phyloP scores from a whole-genome alignment of 1,140 invertebrate species.

The Trichonephila clavata region DNA sequence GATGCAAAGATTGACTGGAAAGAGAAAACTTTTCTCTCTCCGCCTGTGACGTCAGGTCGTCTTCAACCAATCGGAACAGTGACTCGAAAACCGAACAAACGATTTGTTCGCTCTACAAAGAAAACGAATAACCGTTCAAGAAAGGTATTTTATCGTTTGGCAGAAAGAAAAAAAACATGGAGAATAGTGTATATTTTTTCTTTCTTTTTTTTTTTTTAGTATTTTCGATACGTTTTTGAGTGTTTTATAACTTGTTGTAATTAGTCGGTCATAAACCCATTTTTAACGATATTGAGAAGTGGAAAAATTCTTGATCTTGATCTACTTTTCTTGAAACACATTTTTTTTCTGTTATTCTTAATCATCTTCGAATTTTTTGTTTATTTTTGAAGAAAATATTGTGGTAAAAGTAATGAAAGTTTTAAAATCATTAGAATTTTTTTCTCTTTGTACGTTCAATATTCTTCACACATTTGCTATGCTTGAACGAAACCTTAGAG shows the following conservation, averaged over 20 bases:
- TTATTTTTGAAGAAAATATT: neutral
- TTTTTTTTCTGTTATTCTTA: slow-evolving; percentile 37
- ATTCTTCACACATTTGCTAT: neutral
- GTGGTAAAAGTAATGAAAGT: neutral
- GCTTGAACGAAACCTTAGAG: neutral
- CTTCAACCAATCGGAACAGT: slow-evolving; percentile 41
- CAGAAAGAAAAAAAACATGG: slow-evolving; percentile 13
- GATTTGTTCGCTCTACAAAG: slow-evolving; percentile 44
- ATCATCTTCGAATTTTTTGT: neutral
- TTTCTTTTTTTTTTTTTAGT: neutral
- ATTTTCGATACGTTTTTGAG: neutral
- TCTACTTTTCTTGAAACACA: slow-evolving; percentile 32
- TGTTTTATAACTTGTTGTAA: neutral
- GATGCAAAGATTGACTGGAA: slow-evolving; percentile 18
- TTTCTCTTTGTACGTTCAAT: neutral
- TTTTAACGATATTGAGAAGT: neutral
- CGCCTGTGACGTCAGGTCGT: slow-evolving; percentile 42
- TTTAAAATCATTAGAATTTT: neutral
- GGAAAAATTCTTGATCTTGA: slow-evolving; percentile 15
- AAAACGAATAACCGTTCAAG: slow-evolving; percentile 20
- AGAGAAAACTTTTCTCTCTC: slow-evolving; percentile 60
- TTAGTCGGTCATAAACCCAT: slow-evolving; percentile 35
- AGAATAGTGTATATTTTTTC: neutral
- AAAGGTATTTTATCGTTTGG: slow-evolving; percentile 23
- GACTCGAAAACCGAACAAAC: neutral